phyloP scores from a whole-genome alignment of 2,888 invertebrate genomes.

The Parapristionchus giblindavisi region DNA sequence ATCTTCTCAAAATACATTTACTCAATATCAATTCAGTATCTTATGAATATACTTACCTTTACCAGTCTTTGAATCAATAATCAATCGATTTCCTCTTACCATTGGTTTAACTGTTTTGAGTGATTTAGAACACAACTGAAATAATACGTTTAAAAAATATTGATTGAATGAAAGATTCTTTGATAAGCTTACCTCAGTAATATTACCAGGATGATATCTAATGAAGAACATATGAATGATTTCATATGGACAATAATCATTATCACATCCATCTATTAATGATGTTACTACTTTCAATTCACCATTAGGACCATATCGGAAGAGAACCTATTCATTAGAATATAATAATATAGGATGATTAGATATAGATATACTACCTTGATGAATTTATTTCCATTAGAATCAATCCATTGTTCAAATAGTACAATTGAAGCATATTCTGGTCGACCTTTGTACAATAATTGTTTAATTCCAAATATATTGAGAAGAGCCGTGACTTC shows the following conservation, averaged over 20 bases:
- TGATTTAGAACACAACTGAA: constrained; percentile 4
- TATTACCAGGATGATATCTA: constrained; percentile 1
- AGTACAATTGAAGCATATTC: neutral
- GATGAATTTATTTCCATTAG: neutral
- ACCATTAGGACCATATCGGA: neutral
- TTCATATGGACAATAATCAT: constrained; percentile 10
- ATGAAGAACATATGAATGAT: neutral
- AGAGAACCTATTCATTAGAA: neutral
- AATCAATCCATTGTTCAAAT: neutral
- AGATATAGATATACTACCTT: neutral
- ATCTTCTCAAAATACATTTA: too few relatives aligned
- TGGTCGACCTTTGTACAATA: neutral
- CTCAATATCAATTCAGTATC: too few relatives aligned
- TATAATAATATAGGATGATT: neutral
- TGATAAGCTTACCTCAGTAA: neutral
- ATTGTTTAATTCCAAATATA: neutral
- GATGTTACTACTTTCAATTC: neutral
- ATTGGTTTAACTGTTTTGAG: neutral
- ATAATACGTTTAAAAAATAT: neutral
- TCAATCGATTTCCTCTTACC: too few relatives aligned
- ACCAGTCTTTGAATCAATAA: too few relatives aligned
- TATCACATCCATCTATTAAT: constrained; percentile 6
- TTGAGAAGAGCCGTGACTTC: neutral
- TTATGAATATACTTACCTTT: too few relatives aligned
- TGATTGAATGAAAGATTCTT: neutral